phyloP scores from a whole-genome alignment of 1,140 invertebrate genomes.

The Calephelis nemesis region DNA sequence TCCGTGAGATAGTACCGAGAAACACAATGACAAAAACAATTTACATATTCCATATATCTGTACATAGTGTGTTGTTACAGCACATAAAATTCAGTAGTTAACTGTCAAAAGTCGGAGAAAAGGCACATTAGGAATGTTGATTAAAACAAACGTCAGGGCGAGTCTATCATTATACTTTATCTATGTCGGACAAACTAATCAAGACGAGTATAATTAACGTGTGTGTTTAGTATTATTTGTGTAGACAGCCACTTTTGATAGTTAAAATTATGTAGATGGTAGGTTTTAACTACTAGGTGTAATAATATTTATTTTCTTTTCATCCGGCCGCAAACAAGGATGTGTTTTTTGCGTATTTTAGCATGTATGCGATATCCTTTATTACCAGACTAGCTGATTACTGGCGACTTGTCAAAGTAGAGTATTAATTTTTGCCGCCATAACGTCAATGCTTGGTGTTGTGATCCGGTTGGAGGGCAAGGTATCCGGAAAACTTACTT shows the following conservation, averaged over 20 bases:
- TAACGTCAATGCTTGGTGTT: too few species aligned
- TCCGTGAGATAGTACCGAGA: neutral
- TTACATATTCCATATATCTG: neutral
- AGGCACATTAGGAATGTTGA: neutral
- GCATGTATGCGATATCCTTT: too few species aligned
- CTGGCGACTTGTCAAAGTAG: too few species aligned
- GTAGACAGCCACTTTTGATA: neutral
- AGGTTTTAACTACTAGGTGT: too few species aligned
- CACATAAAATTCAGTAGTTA: constrained; percentile 8
- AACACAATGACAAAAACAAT: neutral
- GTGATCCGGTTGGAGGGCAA: too few species aligned
- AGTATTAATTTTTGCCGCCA: too few species aligned
- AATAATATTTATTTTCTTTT: too few species aligned
- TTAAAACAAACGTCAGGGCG: neutral
- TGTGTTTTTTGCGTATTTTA: too few species aligned
- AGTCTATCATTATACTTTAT: constrained; percentile 10
- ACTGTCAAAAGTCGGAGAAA: neutral
- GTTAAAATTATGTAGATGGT: too few species aligned
- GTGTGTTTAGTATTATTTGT: neutral
- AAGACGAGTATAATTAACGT: constrained; percentile 4
- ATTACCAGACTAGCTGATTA: too few species aligned
- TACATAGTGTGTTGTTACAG: neutral
- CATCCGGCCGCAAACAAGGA: too few species aligned
- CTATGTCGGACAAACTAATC: constrained; percentile 1
- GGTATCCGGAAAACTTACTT: too few species aligned